These are phyloP conservation scores for Lydus trimaculatus DNA, from an alignment of 2,888 invertebrate genomes.

Conservation along the genomic window DNA sequence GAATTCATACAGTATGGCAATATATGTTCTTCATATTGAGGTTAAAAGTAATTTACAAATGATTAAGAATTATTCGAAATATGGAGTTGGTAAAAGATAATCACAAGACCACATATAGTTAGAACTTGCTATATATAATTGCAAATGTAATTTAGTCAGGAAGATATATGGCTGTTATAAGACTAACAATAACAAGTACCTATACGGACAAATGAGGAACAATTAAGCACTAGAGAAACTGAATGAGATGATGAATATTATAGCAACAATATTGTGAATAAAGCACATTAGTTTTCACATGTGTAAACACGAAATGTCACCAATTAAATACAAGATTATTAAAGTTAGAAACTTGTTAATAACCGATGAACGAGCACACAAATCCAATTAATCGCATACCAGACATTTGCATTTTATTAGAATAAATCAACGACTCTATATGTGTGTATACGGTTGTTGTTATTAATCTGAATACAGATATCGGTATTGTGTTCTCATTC, in stretches of 20 bases:
- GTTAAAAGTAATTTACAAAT: no score
- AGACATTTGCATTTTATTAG: constrained; percentile 9
- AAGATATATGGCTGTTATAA: background rate
- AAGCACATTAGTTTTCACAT: background rate
- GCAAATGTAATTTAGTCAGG: background rate
- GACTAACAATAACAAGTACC: background rate
- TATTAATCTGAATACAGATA: background rate
- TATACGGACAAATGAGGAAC: background rate
- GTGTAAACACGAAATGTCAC: constrained; percentile 9
- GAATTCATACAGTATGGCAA: background rate
- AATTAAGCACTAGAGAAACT: background rate
- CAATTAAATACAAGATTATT: constrained; percentile 10
- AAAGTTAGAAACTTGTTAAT: constrained; percentile 13
- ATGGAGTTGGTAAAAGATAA: no score
- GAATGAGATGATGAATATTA: background rate
- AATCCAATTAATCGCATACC: constrained; percentile 14
- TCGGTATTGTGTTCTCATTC: background rate
- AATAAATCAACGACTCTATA: constrained; percentile 4
- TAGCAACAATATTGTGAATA: background rate
- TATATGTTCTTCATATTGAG: background rate
- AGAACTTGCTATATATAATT: no score
- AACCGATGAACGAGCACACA: constrained; percentile 9
- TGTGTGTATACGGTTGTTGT: background rate
- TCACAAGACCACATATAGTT: no score
- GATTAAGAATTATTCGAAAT: no score